These are phyloP conservation scores for Centroberyx gerrardi DNA, from an alignment of 2,797 vertebrate genomes.

Conservation along the genomic window DNA sequence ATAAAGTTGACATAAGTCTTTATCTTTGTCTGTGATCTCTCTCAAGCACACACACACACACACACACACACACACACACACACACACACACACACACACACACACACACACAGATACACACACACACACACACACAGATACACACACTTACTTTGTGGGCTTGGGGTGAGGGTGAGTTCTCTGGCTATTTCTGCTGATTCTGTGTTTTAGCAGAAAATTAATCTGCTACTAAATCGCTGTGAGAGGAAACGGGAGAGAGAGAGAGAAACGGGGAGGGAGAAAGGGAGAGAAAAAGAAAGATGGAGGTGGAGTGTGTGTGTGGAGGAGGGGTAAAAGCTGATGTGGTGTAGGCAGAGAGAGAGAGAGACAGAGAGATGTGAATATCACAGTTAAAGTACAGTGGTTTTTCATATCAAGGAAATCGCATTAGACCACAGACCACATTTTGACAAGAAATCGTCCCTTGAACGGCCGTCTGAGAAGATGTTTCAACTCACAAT, in stretches of 20 bases:
- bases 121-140: constrained; percentile 9
- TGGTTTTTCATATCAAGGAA: neutral
- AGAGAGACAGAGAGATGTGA: neutral
- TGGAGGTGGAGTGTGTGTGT: constrained; percentile 9
- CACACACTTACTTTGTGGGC: constrained; percentile 6
- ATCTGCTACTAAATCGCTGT: constrained; percentile 60
- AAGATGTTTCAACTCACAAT: too few species aligned
- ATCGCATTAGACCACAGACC: neutral
- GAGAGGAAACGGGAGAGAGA: constrained; percentile 31
- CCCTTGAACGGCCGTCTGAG: neutral
- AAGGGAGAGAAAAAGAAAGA: neutral
- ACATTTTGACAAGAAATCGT: constrained; percentile 9
- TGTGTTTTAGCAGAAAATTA: constrained; percentile 68
- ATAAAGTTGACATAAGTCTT: constrained; percentile 59
- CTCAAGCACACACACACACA: neutral
- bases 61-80: neutral
- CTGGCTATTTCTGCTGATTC: constrained; percentile 54
- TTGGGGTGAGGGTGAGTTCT: constrained; percentile 21
- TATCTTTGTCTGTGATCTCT: constrained; percentile 66
- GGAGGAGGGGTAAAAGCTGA: constrained; percentile 26
- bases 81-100: constrained; percentile 13
- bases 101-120: neutral
- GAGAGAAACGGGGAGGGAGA: neutral
- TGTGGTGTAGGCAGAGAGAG: neutral
- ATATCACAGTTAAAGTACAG: neutral